phyloP scores from a whole-genome alignment of 2,113 vertebrate species.

The Cryptomyrus ogoouensis region DNA sequence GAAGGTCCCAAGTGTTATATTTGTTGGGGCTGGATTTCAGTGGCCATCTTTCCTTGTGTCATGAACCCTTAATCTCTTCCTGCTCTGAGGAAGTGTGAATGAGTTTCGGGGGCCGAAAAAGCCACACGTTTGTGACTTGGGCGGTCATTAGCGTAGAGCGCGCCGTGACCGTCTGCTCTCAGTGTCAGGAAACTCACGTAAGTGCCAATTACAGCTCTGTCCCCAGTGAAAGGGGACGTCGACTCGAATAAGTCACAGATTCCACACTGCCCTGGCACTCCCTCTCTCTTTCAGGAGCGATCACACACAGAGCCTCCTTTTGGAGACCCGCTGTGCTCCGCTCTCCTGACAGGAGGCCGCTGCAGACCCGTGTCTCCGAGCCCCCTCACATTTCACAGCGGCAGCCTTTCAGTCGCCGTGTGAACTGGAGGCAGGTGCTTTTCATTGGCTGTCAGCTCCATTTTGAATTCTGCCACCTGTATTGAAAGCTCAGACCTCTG shows the following conservation, averaged over 20 bases:
- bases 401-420: neutral
- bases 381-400: neutral
- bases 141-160: neutral
- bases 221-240: neutral
- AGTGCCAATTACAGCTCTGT: conserved; percentile 7
- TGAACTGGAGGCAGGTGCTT: neutral
- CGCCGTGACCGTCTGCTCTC: neutral
- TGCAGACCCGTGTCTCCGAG: neutral
- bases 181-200: neutral
- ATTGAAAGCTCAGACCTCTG: neutral
- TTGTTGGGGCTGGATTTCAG: neutral
- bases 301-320: neutral
- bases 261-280: neutral
- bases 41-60: neutral
- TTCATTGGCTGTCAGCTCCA: neutral
- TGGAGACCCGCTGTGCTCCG: neutral
- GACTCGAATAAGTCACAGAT: neutral
- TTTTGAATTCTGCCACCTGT: neutral
- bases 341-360: neutral
- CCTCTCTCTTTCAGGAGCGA: neutral
- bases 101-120: neutral
- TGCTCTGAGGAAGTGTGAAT: neutral
- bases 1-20: neutral
- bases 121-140: neutral
- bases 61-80: neutral